phyloP scores from a whole-genome alignment of 2,113 vertebrate species.

The Carettochelys insculpta region DNA sequence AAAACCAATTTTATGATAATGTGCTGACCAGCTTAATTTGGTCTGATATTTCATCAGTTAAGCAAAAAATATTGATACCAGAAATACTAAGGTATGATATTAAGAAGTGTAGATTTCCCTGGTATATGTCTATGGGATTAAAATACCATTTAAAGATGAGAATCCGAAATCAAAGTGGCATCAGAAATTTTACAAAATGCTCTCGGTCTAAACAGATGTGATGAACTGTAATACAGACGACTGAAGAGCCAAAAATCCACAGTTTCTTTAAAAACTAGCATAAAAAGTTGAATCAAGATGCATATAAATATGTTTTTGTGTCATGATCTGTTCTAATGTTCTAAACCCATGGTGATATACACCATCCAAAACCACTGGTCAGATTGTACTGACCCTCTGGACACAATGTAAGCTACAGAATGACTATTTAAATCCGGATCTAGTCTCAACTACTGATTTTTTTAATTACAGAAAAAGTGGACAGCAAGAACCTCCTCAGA shows the following conservation, averaged over 20 bases:
- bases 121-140: not conserved
- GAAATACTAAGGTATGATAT: not conserved
- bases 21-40: not conserved
- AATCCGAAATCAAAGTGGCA: too few species aligned
- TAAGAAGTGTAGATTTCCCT: not conserved
- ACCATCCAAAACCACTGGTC: not conserved
- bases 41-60: not conserved
- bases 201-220: not conserved
- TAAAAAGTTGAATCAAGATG: not conserved
- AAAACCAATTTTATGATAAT: not conserved
- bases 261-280: not conserved
- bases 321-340: not conserved
- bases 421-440: not conserved
- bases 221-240: not conserved
- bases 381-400: not conserved
- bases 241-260: not conserved
- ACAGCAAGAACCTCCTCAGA: constrained; percentile 12
- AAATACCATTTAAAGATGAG: not conserved
- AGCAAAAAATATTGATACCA: not conserved
- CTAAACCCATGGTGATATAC: not conserved
- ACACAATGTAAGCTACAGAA: not conserved
- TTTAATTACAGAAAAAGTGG: constrained; percentile 1
- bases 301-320: not conserved
- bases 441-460: not conserved
- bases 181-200: not conserved